Percentiles rank a stretch among this genome's conserved stretches.
Evolutionary conservation across 1,140 invertebrate species (phyloP).

Genomic region (Bombus affinis): DNA sequence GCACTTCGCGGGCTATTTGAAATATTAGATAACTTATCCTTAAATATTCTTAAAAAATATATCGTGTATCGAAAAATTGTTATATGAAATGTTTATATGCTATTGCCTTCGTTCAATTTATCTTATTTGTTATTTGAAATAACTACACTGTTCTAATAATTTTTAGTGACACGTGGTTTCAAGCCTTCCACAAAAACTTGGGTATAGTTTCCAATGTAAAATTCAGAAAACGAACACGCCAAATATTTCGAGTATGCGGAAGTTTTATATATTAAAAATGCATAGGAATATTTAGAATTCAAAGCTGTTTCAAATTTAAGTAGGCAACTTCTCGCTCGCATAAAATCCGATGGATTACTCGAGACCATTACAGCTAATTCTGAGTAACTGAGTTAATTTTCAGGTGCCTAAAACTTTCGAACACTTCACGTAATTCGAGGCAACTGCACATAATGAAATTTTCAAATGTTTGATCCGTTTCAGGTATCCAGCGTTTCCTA

Average conservation of each 20-base stretch:
- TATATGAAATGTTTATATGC: too few species aligned
- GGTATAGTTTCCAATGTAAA: neutral
- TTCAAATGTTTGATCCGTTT: constrained; percentile 23
- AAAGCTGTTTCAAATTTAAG: constrained; percentile 22
- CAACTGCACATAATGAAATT: constrained; percentile 38
- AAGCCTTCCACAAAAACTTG: neutral
- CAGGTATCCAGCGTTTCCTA: neutral
- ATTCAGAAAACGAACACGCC: too few species aligned
- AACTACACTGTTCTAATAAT: neutral
- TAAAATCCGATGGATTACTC: constrained; percentile 50
- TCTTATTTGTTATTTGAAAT: too few species aligned
- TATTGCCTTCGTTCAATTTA: too few species aligned
- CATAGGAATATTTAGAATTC: constrained; percentile 28
- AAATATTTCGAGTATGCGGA: neutral
- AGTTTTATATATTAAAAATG: constrained; percentile 25
- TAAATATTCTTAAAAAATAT: neutral
- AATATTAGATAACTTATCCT: neutral
- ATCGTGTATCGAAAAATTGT: too few species aligned
- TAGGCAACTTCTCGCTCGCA: constrained; percentile 19
- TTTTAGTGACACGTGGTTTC: too few species aligned
- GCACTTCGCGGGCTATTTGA: neutral
- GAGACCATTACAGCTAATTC: constrained; percentile 49
- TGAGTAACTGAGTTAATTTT: constrained; percentile 44
- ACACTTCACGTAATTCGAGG: constrained; percentile 30
- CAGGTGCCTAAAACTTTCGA: constrained; percentile 38